Conservation (phyloP, 2,797 vertebrate genomes). For the Meda fulgida region DNA sequence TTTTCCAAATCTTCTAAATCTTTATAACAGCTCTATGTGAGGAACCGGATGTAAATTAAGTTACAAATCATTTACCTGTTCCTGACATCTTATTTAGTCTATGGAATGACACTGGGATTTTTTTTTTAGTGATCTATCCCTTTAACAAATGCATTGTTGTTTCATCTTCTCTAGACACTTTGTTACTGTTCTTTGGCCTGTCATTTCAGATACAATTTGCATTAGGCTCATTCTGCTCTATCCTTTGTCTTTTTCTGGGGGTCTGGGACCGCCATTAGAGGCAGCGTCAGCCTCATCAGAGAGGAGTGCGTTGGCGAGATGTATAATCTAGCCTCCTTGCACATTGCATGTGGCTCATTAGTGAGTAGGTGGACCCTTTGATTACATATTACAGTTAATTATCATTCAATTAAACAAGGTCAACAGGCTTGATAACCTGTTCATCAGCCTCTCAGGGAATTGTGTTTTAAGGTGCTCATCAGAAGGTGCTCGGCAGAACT, state of each 20-base stretch:
- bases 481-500: background rate
- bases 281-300: constrained; percentile 58
- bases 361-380: constrained; percentile 68
- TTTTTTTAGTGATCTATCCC: background rate
- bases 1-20: background rate
- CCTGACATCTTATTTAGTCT: background rate
- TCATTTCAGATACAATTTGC: background rate
- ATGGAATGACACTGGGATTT: background rate
- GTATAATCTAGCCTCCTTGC: constrained; percentile 34
- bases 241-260: constrained; percentile 31
- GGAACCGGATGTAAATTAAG: background rate
- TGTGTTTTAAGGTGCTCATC: constrained; percentile 40
- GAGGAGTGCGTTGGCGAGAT: constrained; percentile 46
- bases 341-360: constrained; percentile 62
- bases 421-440: constrained; percentile 73
- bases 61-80: background rate
- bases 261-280: constrained; percentile 51
- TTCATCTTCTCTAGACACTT: background rate
- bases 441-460: constrained; percentile 36
- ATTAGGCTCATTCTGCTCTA: background rate
- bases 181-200: background rate
- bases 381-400: constrained; percentile 77
- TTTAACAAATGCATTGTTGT: background rate
- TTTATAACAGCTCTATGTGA: background rate
- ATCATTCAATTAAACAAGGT: constrained; percentile 75